These are phyloP conservation scores for Diplogasteroides magnus DNA, from an alignment of 1,140 invertebrate species.

Conservation along the genomic window DNA sequence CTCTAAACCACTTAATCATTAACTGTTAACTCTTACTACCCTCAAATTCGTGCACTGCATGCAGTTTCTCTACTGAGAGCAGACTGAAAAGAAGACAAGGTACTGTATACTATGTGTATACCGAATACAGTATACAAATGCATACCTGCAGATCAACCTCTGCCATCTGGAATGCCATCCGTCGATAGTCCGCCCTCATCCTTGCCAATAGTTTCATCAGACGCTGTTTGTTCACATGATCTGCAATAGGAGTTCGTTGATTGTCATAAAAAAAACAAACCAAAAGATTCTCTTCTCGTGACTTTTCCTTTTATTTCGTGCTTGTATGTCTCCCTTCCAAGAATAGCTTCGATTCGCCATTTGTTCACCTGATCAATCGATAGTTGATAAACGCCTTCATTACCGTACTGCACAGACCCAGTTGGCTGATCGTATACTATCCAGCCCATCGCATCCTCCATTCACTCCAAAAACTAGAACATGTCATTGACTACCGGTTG, in stretches of 20 bases:
- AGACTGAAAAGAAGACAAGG: not conserved
- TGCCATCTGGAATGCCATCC: constrained; percentile 62
- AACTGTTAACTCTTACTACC: not conserved
- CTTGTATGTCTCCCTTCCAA: constrained; percentile 37
- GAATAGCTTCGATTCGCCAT: constrained; percentile 37
- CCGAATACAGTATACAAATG: not conserved
- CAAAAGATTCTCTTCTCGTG: constrained; percentile 25
- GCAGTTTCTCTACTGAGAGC: not conserved
- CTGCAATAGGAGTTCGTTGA: constrained; percentile 16
- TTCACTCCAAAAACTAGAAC: constrained; percentile 50
- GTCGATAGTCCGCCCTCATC: constrained; percentile 39
- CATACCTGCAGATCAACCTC: constrained; percentile 68
- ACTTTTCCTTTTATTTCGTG: constrained; percentile 36
- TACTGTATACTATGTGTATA: not conserved
- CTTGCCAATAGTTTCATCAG: constrained; percentile 36
- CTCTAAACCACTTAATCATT: constrained; percentile 58
- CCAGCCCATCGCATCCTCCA: constrained; percentile 39
- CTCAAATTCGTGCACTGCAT: not conserved
- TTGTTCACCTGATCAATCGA: constrained; percentile 51
- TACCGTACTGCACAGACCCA: too few species aligned
- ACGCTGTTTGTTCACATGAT: constrained; percentile 33
- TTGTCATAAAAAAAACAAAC: constrained; percentile 8
- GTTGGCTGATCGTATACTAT: too few species aligned
- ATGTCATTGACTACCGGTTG: not conserved
- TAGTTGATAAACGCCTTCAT: too few species aligned